Conservation (phyloP, 2,113 vertebrate genomes). For the Nothobranchius furzeri region DNA sequence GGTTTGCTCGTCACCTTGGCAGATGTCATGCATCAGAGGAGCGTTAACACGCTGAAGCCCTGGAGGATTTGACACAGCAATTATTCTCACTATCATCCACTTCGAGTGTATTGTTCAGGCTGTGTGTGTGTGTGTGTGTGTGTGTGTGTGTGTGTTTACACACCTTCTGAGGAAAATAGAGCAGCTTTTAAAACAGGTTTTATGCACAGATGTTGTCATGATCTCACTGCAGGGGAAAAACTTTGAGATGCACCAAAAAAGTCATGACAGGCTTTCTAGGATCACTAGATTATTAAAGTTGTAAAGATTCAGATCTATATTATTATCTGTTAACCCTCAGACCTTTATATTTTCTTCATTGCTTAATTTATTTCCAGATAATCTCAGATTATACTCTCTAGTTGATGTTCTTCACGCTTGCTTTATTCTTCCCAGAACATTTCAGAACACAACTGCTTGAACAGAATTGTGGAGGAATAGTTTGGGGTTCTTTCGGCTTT, state of each 20-base stretch:
- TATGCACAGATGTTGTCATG: constrained; percentile 18
- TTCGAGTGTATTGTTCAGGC: constrained; percentile 47
- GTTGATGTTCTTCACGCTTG: not conserved
- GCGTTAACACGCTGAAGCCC: constrained; percentile 43
- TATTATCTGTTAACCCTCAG: no score
- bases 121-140: no score
- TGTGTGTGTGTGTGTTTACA: constrained; percentile 35
- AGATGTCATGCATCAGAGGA: constrained; percentile 58
- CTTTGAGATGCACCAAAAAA: constrained; percentile 6
- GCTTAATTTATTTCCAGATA: no score
- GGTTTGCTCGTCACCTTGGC: constrained; percentile 52
- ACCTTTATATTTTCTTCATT: no score
- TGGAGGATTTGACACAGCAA: constrained; percentile 63
- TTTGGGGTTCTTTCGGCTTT: not conserved
- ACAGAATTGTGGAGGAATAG: not conserved
- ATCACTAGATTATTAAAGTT: not conserved
- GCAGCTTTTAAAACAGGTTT: constrained; percentile 32
- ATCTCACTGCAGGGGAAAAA: constrained; percentile 10
- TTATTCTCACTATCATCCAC: constrained; percentile 58
- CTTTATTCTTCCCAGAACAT: not conserved
- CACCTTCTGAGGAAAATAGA: constrained; percentile 53
- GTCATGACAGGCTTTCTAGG: not conserved
- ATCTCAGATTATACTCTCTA: not conserved
- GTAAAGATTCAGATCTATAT: no score
- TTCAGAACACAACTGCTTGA: not conserved